Evolutionary conservation across 2,113 vertebrate genomes (phyloP).

Genomic region (Calidris pugnax): DNA sequence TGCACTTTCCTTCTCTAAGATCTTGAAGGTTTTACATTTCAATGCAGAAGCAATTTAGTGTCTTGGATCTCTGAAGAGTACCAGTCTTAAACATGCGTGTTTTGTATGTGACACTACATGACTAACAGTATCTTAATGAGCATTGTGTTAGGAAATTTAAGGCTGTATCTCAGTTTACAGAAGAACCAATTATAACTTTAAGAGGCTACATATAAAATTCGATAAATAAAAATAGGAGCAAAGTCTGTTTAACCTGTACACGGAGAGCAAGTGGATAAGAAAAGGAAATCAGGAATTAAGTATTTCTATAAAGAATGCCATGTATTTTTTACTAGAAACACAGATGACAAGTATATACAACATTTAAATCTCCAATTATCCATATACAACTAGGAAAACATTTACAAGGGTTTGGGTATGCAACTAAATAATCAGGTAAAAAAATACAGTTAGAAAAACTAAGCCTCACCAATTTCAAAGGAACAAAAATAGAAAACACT

Average conservation of each 20-base stretch:
- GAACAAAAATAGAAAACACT: constrained; percentile 51
- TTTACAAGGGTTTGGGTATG: constrained; percentile 70
- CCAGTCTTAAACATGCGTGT: background rate
- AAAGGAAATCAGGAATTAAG: constrained; percentile 70
- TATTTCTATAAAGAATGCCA: constrained; percentile 65
- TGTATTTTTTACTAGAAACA: constrained; percentile 74
- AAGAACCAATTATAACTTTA: constrained; percentile 1
- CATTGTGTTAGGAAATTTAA: constrained; percentile 50
- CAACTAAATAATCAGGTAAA: constrained; percentile 66
- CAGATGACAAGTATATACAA: constrained; percentile 71
- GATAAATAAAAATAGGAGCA: constrained; percentile 42
- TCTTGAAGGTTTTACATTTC: background rate
- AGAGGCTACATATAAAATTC: constrained; percentile 12
- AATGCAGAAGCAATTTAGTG: background rate
- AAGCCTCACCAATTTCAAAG: constrained; percentile 39
- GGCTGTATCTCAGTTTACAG: constrained; percentile 68
- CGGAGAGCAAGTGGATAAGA: constrained; percentile 46
- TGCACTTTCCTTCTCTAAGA: background rate
- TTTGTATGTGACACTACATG: background rate
- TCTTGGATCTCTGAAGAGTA: background rate
- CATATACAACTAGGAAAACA: constrained; percentile 68
- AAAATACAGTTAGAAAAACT: constrained; percentile 57
- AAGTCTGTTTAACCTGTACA: constrained; percentile 68
- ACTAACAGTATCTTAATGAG: background rate
- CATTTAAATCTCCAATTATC: constrained; percentile 60